phyloP scores from a whole-genome alignment of 2,113 vertebrate species.

The Peromyscus polionotus region DNA sequence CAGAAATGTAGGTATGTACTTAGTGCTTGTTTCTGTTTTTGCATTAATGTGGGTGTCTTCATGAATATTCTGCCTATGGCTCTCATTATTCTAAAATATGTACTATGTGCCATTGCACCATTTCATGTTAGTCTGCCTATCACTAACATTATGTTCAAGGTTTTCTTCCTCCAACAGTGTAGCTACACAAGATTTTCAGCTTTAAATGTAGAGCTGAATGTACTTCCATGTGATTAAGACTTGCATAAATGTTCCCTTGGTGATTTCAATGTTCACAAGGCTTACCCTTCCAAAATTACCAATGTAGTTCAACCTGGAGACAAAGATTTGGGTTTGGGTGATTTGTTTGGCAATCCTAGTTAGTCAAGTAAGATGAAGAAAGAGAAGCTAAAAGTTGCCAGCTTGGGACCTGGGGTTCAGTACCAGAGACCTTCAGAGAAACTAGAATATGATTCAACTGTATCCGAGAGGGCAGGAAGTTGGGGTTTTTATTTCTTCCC shows the following conservation, averaged over 20 bases:
- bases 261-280: background rate
- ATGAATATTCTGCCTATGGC: background rate
- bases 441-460: background rate
- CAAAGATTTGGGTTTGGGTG: background rate
- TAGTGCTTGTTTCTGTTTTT: background rate
- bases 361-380: background rate
- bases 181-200: background rate
- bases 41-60: background rate
- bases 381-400: background rate
- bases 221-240: background rate
- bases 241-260: background rate
- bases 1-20: background rate
- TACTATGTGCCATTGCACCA: background rate
- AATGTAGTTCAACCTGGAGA: background rate
- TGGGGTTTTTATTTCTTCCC: background rate
- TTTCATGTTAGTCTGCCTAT: background rate
- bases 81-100: conserved; percentile 13
- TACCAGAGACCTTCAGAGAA: background rate
- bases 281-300: background rate
- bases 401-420: background rate
- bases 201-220: background rate
- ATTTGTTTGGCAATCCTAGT: background rate
- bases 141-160: background rate
- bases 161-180: background rate
- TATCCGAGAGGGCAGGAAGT: background rate